Percentiles rank a stretch among this genome's conserved stretches.
phyloP scores from a whole-genome alignment of 2,797 vertebrate genomes.

The Typhlichthys subterraneus region DNA sequence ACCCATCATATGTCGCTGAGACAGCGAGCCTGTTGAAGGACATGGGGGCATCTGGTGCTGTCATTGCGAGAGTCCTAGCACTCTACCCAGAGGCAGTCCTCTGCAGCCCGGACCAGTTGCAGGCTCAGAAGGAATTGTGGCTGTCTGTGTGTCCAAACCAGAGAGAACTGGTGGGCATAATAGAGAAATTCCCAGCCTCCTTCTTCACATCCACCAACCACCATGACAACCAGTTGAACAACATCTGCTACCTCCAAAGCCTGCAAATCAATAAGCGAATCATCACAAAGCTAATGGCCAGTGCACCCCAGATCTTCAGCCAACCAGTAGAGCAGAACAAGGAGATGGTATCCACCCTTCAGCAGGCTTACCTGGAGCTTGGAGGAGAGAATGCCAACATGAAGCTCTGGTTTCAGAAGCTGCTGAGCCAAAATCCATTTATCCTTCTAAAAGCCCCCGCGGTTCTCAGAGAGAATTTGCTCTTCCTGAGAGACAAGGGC shows the following conservation, averaged over 20 bases:
- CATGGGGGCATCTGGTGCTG: constrained; percentile 78
- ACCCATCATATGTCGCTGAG: constrained; percentile 83
- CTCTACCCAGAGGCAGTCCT: constrained; percentile 88
- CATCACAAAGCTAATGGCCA: constrained; percentile 88
- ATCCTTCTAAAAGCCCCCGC: constrained; percentile 83
- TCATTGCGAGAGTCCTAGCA: constrained; percentile 84
- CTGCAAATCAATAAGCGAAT: constrained; percentile 87
- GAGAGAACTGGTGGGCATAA: constrained; percentile 82
- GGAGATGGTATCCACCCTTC: constrained; percentile 78
- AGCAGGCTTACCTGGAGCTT: constrained; percentile 81
- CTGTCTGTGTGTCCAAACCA: constrained; percentile 82
- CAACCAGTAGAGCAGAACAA: constrained; percentile 82
- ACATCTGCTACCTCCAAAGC: constrained; percentile 86
- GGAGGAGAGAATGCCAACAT: constrained; percentile 86
- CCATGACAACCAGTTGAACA: constrained; percentile 82
- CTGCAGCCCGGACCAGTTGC: constrained; percentile 79
- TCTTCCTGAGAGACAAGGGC: constrained; percentile 80
- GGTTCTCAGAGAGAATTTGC: constrained; percentile 79
- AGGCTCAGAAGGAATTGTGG: constrained; percentile 85
- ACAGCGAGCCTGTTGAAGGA: constrained; percentile 78
- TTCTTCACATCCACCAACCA: constrained; percentile 84
- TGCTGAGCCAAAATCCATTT: constrained; percentile 92
- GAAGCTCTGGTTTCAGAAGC: constrained; percentile 91
- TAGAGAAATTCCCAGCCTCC: constrained; percentile 90
- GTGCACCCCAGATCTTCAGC: constrained; percentile 85